A percentile compares a stretch with the other conserved stretches of the same genome.
Conservation (phyloP, 2,113 vertebrate species). For the Thryonomys swinderianus region DNA sequence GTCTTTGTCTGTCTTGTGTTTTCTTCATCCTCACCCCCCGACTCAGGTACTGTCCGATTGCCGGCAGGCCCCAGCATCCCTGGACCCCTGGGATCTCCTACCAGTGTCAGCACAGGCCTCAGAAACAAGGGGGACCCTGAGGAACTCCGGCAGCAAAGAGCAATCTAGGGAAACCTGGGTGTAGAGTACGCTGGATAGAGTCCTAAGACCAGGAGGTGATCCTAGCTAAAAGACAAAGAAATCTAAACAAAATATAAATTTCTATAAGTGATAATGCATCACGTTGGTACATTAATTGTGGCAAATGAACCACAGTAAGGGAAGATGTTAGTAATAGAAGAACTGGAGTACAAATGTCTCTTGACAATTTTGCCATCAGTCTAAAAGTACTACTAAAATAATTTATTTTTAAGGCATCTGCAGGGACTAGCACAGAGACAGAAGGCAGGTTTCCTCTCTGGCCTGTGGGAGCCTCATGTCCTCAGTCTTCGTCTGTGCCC, state of each 20-base stretch:
- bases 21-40: too few relatives aligned
- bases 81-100: too few relatives aligned
- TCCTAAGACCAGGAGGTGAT: not conserved
- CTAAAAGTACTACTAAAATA: not conserved
- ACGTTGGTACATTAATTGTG: not conserved
- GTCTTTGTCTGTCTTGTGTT: too few relatives aligned
- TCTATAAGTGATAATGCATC: not conserved
- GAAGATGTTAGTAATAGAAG: not conserved
- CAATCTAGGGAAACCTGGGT: not conserved
- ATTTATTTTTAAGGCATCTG: not conserved
- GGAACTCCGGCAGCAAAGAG: not conserved
- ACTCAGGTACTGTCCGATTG: too few relatives aligned
- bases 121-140: not conserved
- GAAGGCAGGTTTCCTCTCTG: not conserved
- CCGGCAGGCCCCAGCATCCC: too few relatives aligned
- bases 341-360: not conserved
- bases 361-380: not conserved
- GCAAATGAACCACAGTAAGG: not conserved
- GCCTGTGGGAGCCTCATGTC: not conserved
- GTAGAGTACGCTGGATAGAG: not conserved
- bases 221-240: not conserved
- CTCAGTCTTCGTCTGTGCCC: not conserved
- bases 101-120: not conserved
- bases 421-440: not conserved
- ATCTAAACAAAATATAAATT: not conserved